Evolutionary conservation across 1,140 invertebrate species (phyloP), one percentile per base, ranked within the genome.

Genomic region (Dendrolimus kikuchii): DNA sequence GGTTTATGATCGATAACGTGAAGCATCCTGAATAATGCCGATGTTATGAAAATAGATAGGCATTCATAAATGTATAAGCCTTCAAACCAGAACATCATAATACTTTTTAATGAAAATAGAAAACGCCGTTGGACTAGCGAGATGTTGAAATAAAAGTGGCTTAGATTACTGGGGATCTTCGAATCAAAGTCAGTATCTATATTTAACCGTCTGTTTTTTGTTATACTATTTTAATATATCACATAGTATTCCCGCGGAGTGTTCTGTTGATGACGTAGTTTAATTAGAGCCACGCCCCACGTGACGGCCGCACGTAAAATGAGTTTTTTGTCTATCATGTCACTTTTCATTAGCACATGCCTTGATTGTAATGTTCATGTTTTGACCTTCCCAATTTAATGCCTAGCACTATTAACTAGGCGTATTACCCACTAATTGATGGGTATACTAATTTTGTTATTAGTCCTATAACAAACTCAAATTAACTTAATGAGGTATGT

Each of bases 241-340:
- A 44, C 51, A 38, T 41, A 38, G 44, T 51, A 48, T 52, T 43
- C 37, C 9, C 46, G 42, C 9, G 7, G 49, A 49, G 46, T 41
- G 23, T 40, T 50, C 38, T n/a, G 49, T 8, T 40, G 44, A 49
- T 53, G 51, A 50, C 45, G 57, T 47, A 51, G 49, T 50, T 49
- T 62, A 66, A 68, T 62, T 64, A 62, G 49, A 49, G 50, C 59
- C 57, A 45, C 52, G 51, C 62, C 59, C 41, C 37, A 43, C 38
- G 7, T n/a, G 47, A 38, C 43, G 51, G 7, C 38, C n/a, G 36
- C 46, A 37, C 53, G 42, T 56, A 62, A 60, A 53, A 46, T 53
- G 43, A 54, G 38, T 59, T 55, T 56, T 52, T 23, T 23, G 23
- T 23, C 46, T 56, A 49, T 55, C 7, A 38, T 53, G 56, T 62